These are phyloP conservation scores for Tachyglossus aculeatus DNA, from an alignment of 2,797 vertebrate genomes.

Conservation along the genomic window DNA sequence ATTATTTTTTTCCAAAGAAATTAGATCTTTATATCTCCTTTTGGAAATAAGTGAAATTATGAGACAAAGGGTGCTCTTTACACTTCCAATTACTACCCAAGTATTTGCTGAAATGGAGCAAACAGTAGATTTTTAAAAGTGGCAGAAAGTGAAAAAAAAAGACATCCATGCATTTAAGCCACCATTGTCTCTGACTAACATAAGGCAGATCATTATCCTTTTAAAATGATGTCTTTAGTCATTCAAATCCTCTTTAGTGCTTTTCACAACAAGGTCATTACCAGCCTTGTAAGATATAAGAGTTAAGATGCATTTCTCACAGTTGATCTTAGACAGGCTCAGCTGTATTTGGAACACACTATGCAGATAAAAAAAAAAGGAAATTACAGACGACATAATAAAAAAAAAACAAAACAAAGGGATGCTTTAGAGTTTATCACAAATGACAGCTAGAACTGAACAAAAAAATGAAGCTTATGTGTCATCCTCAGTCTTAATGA, in stretches of 20 bases:
- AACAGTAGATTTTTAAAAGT: slow-evolving; percentile 72
- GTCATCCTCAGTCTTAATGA: slow-evolving; percentile 96
- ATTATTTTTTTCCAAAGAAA: slow-evolving; percentile 54
- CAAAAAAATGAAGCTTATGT: slow-evolving; percentile 73
- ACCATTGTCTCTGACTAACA: slow-evolving; percentile 77
- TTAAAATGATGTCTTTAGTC: slow-evolving; percentile 77
- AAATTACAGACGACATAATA: slow-evolving; percentile 27
- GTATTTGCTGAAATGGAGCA: slow-evolving; percentile 69
- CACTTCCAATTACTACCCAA: slow-evolving; percentile 69
- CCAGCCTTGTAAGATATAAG: slow-evolving; percentile 54
- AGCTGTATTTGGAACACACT: slow-evolving; percentile 54
- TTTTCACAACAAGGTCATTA: slow-evolving; percentile 65
- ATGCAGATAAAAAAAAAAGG: slow-evolving; percentile 59
- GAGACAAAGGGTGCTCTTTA: slow-evolving; percentile 33
- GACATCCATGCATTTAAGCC: slow-evolving; percentile 90
- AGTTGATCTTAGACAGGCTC: slow-evolving; percentile 58
- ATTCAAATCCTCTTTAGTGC: slow-evolving; percentile 67
- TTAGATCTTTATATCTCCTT: slow-evolving; percentile 43
- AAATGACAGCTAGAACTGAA: slow-evolving; percentile 46
- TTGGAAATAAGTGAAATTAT: slow-evolving; percentile 60
- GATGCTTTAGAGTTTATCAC: slow-evolving; percentile 61
- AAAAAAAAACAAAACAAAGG: slow-evolving; percentile 54
- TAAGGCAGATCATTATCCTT: slow-evolving; percentile 83
- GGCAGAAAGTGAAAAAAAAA: slow-evolving; percentile 68
- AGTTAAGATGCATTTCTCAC: slow-evolving; percentile 66